Conservation (phyloP, 2,113 vertebrate genomes). For the Opisthocomus hoazin region DNA sequence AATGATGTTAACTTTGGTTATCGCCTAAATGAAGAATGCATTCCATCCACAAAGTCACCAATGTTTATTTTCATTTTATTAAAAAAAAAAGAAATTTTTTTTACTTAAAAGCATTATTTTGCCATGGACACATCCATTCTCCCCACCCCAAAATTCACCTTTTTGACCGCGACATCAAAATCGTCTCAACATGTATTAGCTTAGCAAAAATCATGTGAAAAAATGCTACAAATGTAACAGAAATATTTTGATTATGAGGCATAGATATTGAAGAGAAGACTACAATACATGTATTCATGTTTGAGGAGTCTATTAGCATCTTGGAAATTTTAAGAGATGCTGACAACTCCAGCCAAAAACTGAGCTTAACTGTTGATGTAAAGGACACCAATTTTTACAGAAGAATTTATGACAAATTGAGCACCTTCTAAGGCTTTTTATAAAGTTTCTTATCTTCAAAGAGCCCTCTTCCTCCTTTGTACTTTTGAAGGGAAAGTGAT, state of each 20-base stretch:
- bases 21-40: background rate
- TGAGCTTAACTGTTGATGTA: background rate
- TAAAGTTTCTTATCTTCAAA: slow-evolving; percentile 16
- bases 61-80: background rate
- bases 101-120: background rate
- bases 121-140: background rate
- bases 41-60: background rate
- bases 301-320: background rate
- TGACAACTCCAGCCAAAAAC: background rate
- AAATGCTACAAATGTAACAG: background rate
- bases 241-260: background rate
- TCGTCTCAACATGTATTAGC: background rate
- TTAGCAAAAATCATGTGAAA: background rate
- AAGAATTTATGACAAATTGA: background rate
- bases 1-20: background rate
- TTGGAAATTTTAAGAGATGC: background rate
- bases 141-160: background rate
- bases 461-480: background rate
- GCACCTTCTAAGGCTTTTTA: background rate
- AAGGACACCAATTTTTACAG: background rate
- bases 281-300: background rate
- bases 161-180: background rate
- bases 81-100: background rate
- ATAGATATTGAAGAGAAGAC: background rate
- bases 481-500: background rate